phyloP scores from a whole-genome alignment of 2,888 invertebrate genomes.

The Hypselothyrea guttata region DNA sequence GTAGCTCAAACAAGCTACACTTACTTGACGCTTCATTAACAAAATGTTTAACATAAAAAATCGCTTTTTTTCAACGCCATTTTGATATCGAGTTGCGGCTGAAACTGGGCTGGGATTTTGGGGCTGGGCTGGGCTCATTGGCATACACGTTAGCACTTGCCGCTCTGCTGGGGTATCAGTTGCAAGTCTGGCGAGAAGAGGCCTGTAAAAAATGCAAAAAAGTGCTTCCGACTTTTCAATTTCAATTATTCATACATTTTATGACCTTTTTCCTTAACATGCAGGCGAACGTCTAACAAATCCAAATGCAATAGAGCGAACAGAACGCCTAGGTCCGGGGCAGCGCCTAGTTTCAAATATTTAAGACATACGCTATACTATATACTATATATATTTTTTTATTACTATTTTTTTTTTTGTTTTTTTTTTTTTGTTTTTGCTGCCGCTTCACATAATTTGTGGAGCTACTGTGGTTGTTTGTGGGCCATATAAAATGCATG shows the following conservation, averaged over 20 bases:
- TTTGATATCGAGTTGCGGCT: constrained; percentile 30
- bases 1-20: background rate
- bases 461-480: constrained; percentile 27
- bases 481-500: constrained; percentile 69
- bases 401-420: constrained; percentile 11
- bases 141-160: too few species aligned
- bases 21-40: constrained; percentile 57
- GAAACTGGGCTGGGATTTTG: background rate
- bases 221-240: constrained; percentile 79
- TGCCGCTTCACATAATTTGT: constrained; percentile 66
- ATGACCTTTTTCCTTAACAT: constrained; percentile 74
- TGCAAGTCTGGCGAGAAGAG: constrained; percentile 1
- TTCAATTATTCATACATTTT: constrained; percentile 80
- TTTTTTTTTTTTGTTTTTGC: constrained; percentile 16
- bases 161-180: background rate
- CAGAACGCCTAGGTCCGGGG: constrained; percentile 1
- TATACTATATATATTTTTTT: constrained; percentile 38
- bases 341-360: constrained; percentile 67
- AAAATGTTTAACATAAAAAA: constrained; percentile 67
- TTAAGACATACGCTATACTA: constrained; percentile 62
- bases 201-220: constrained; percentile 54
- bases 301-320: constrained; percentile 39
- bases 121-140: background rate
- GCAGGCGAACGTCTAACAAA: constrained; percentile 47
- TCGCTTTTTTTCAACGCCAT: constrained; percentile 68